Conservation (phyloP, 2,888 invertebrate species). For the Drosophila setosimentum region DNA sequence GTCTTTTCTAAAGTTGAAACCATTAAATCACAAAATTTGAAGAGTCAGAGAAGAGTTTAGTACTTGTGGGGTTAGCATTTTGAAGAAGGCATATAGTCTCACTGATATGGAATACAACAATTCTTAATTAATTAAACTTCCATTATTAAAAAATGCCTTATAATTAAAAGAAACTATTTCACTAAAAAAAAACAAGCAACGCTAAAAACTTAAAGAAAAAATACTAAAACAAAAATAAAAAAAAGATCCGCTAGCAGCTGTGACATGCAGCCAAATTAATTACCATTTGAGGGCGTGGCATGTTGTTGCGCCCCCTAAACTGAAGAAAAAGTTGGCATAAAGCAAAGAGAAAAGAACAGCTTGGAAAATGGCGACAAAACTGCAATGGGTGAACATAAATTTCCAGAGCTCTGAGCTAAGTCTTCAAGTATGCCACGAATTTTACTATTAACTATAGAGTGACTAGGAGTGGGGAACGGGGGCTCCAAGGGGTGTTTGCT, state of each 20-base stretch:
- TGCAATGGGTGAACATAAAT: conserved; percentile 64
- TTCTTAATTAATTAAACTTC: not conserved
- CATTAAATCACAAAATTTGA: not conserved
- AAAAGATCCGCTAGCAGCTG: conserved; percentile 43
- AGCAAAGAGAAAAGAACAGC: conserved; percentile 1
- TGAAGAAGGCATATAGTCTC: not conserved
- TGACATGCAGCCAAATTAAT: conserved; percentile 64
- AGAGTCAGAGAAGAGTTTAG: not conserved
- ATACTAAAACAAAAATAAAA: conserved; percentile 10
- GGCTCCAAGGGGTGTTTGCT: too few relatives aligned
- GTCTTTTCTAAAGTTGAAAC: not conserved
- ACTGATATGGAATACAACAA: not conserved
- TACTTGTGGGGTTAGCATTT: too few relatives aligned
- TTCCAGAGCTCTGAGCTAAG: conserved; percentile 18
- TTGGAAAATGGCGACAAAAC: conserved; percentile 57
- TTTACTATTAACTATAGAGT: conserved; percentile 54
- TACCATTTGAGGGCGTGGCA: conserved; percentile 28
- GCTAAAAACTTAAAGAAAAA: not conserved
- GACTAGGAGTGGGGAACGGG: too few relatives aligned
- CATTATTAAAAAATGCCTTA: not conserved
- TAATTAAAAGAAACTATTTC: conserved; percentile 1
- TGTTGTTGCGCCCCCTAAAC: not conserved
- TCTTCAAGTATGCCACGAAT: conserved; percentile 68
- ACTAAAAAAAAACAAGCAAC: not conserved
- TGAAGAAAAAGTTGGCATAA: not conserved